phyloP scores from a whole-genome alignment of 2,797 vertebrate genomes.

The Enteromius trimaculatus region DNA sequence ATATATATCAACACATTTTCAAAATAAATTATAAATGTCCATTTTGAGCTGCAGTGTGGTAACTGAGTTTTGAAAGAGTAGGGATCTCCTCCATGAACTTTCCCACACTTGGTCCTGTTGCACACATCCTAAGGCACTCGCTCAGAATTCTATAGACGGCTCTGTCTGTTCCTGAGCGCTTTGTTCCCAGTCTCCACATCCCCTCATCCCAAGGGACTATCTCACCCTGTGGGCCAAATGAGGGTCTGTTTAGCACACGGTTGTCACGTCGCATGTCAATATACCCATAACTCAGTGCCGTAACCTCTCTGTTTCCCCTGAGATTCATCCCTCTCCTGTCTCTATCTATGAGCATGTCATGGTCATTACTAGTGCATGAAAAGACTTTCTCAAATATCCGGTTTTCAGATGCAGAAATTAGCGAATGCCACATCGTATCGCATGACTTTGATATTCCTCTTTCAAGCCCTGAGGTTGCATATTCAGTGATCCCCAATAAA shows the following conservation, averaged over 20 bases:
- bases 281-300: constrained; percentile 63
- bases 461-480: constrained; percentile 59
- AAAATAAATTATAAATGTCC: not conserved
- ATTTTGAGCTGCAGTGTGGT: not conserved
- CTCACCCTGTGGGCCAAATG: constrained; percentile 57
- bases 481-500: constrained; percentile 41
- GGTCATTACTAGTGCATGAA: constrained; percentile 68
- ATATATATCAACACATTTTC: not conserved
- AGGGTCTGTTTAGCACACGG: constrained; percentile 58
- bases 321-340: constrained; percentile 68
- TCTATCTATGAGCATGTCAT: constrained; percentile 60
- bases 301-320: constrained; percentile 54
- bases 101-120: constrained; percentile 60
- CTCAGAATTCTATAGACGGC: constrained; percentile 60
- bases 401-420: constrained; percentile 76
- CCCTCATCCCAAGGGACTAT: constrained; percentile 61
- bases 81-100: constrained; percentile 47
- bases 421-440: constrained; percentile 69
- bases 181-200: constrained; percentile 61
- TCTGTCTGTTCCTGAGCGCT: constrained; percentile 55
- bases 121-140: constrained; percentile 65
- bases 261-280: constrained; percentile 65
- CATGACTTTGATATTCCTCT: constrained; percentile 61
- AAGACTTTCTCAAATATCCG: constrained; percentile 75
- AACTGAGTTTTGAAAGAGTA: constrained; percentile 20